phyloP scores from a whole-genome alignment of 2,797 vertebrate species.

The Epinephelus coioides region DNA sequence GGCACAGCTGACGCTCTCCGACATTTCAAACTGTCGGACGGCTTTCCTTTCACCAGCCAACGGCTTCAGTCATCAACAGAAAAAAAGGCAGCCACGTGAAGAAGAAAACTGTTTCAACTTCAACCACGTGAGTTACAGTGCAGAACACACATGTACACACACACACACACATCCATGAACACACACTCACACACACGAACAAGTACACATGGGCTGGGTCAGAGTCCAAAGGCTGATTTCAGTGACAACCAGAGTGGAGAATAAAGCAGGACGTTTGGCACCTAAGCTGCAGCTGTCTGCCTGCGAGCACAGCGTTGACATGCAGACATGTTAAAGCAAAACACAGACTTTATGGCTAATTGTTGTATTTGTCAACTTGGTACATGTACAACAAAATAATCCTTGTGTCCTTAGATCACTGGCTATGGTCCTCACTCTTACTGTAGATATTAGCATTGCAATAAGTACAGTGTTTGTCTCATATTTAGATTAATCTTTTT shows the following conservation, averaged over 20 bases:
- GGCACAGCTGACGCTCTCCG: constrained; percentile 54
- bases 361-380: background rate
- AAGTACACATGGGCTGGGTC: constrained; percentile 45
- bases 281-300: constrained; percentile 19
- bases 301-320: background rate
- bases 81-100: constrained; percentile 77
- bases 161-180: background rate
- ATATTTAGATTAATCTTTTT: background rate
- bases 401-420: background rate
- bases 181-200: constrained; percentile 14
- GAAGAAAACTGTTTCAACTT: constrained; percentile 59
- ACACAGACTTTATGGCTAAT: constrained; percentile 5
- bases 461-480: background rate
- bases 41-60: constrained; percentile 43
- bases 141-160: constrained; percentile 40
- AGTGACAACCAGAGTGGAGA: constrained; percentile 42
- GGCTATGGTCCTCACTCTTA: background rate
- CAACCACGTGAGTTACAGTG: constrained; percentile 56
- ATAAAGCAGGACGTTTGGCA: constrained; percentile 49
- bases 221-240: constrained; percentile 70
- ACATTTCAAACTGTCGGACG: constrained; percentile 37
- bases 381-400: background rate
- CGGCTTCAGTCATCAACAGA: constrained; percentile 61
- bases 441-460: background rate
- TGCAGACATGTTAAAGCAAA: background rate